These are phyloP conservation scores for Choristoneura fumiferana DNA, from an alignment of 1,140 invertebrate species.

Conservation along the genomic window DNA sequence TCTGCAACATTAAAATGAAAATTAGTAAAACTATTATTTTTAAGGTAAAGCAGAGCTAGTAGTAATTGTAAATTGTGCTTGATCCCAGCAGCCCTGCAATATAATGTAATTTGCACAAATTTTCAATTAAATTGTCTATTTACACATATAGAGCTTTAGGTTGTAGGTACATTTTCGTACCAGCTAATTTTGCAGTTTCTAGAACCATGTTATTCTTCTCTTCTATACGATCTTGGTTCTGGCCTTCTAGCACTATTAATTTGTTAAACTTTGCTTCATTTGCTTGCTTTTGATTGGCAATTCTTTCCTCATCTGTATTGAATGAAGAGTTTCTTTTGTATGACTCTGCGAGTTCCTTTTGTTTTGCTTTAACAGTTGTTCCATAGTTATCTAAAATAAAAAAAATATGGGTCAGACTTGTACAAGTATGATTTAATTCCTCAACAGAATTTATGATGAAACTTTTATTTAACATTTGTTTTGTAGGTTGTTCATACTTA, in stretches of 20 bases:
- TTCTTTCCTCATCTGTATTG: constrained; percentile 67
- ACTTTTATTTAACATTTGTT: constrained; percentile 12
- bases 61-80: too few species aligned
- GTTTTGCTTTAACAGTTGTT: constrained; percentile 60
- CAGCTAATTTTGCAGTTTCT: constrained; percentile 64
- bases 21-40: too few species aligned
- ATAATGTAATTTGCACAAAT: too few species aligned
- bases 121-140: too few species aligned
- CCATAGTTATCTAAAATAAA: constrained; percentile 59
- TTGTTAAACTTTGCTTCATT: constrained; percentile 71
- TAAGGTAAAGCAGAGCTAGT: too few species aligned
- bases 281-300: constrained; percentile 64
- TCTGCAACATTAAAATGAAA: too few species aligned
- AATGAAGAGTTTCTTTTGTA: constrained; percentile 62
- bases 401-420: constrained; percentile 9
- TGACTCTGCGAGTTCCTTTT: constrained; percentile 61
- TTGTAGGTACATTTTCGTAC: constrained; percentile 39
- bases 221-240: constrained; percentile 72
- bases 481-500: constrained; percentile 60
- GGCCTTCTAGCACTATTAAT: constrained; percentile 63
- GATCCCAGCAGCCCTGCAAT: too few species aligned
- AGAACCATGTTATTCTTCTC: constrained; percentile 61
- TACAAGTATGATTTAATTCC: too few species aligned
- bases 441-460: background rate
- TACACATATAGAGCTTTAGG: background rate